These are phyloP conservation scores for Orchestia grillus DNA, from an alignment of 1,140 invertebrate species.

Conservation along the genomic window DNA sequence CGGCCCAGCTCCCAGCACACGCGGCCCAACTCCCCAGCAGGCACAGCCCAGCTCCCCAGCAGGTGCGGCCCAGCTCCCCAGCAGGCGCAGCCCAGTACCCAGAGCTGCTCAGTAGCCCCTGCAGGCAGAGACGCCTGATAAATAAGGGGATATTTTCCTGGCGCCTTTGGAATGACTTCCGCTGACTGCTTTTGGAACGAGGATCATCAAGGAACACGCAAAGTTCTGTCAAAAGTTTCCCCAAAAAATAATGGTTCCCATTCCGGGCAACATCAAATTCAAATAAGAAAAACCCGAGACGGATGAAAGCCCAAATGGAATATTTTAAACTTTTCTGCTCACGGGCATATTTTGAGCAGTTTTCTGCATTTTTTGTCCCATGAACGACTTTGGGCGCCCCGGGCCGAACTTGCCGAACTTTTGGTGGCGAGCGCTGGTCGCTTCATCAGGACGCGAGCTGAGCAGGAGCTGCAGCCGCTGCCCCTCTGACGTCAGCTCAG, in stretches of 20 bases:
- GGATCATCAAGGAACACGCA: constrained; percentile 47
- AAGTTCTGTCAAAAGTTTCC: constrained; percentile 43
- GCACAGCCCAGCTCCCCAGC: not conserved
- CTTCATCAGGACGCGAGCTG: not conserved
- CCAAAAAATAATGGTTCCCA: constrained; percentile 44
- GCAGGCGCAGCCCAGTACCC: not conserved
- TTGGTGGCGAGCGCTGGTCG: not conserved
- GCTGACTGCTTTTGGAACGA: constrained; percentile 47
- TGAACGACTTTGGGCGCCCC: not conserved
- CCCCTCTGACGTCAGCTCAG: too few species aligned
- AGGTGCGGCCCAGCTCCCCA: not conserved
- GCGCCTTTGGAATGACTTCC: constrained; percentile 46
- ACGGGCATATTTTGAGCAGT: constrained; percentile 44
- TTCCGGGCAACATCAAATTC: constrained; percentile 51
- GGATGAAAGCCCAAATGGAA: constrained; percentile 55
- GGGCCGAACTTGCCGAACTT: not conserved
- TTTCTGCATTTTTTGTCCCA: constrained; percentile 21
- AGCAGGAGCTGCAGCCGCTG: not conserved
- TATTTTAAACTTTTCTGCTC: constrained; percentile 52
- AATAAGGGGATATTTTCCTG: not conserved
- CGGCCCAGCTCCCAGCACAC: too few species aligned
- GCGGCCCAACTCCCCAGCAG: not conserved
- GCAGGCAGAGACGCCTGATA: not conserved
- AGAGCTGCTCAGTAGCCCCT: not conserved
- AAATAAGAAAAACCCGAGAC: constrained; percentile 49